Evolutionary conservation across 2,113 vertebrate species (phyloP), one percentile per base, ranked within the genome.

Genomic region (Corythornis vintsioides): DNA sequence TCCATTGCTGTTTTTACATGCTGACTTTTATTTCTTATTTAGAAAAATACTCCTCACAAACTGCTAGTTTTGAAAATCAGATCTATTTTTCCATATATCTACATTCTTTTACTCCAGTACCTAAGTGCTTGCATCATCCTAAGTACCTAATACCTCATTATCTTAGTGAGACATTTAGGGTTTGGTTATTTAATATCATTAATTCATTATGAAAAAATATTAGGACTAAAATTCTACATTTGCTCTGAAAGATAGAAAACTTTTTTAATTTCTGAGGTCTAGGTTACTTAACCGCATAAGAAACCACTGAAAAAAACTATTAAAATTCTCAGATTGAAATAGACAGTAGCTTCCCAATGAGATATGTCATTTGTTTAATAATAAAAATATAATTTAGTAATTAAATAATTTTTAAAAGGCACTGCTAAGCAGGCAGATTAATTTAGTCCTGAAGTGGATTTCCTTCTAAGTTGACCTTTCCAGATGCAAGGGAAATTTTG

Each of bases 171-270:
- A 82, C 80, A 90, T 93, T 85, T 69, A 73, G 33, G 24, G 38
- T 10, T 55, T 87, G 55, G 9, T 10, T 88, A 93, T 86, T 90
- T 85, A 92, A 84, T 87, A 85, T 86, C 42, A 73, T 94, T 83
- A 96, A 89, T 93, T 95, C n/a, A 85, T 92, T 73, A 89, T 83
- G 75, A 93, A 95, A 89, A 96, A 94, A 89, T 93, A 88, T 77
- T 66, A 92, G 47, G 55, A 26, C 28, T 91, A 89, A 93, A 95
- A 94, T 64, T 64, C 56, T 92, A 70, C 71, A 89, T 93, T 84
- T 91, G 31, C 78, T 87, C 67, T 71, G 47, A 52, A 87, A 93
- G 74, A 47, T 80, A 31, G 91, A 94, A 93, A 90, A 42, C 28
- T 86, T 94, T 86, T 89, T 89, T 40, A 81, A 84, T 78, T 94